phyloP scores from a whole-genome alignment of 2,113 vertebrate species.

The Python bivittatus region DNA sequence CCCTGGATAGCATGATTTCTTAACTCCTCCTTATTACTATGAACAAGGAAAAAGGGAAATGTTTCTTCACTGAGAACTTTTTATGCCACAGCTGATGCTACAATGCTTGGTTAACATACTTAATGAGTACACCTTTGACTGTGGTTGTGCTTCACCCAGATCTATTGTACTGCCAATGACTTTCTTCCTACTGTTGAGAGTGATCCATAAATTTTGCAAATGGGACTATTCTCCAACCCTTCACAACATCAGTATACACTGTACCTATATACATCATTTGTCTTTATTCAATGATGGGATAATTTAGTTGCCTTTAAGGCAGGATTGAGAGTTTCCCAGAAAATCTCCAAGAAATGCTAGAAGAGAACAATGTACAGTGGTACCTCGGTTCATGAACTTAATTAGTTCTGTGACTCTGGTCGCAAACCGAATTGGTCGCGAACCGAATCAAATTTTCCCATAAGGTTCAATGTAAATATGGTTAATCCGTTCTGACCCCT shows the following conservation, averaged over 20 bases:
- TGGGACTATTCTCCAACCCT: background rate
- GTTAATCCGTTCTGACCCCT: too few relatives aligned
- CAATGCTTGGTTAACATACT: background rate
- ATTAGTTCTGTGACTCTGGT: too few relatives aligned
- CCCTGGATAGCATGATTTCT: background rate
- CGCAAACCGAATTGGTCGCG: too few relatives aligned
- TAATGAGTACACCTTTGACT: background rate
- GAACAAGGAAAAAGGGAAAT: background rate
- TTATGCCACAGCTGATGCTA: background rate
- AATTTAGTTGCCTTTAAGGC: background rate
- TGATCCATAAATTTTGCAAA: background rate
- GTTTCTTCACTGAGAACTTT: background rate
- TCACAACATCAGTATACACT: background rate
- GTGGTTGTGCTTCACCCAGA: background rate
- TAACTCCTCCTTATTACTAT: background rate
- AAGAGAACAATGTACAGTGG: background rate
- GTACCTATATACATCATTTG: background rate
- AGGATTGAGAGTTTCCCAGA: background rate
- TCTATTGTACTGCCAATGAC: background rate
- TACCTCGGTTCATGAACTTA: too few relatives aligned
- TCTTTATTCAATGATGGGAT: background rate
- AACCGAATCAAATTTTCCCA: too few relatives aligned
- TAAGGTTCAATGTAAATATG: too few relatives aligned
- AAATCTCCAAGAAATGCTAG: background rate
- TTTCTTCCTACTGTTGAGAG: background rate